These are phyloP conservation scores for Chloroceryle inda DNA, from an alignment of 2,797 vertebrate genomes.

Conservation along the genomic window DNA sequence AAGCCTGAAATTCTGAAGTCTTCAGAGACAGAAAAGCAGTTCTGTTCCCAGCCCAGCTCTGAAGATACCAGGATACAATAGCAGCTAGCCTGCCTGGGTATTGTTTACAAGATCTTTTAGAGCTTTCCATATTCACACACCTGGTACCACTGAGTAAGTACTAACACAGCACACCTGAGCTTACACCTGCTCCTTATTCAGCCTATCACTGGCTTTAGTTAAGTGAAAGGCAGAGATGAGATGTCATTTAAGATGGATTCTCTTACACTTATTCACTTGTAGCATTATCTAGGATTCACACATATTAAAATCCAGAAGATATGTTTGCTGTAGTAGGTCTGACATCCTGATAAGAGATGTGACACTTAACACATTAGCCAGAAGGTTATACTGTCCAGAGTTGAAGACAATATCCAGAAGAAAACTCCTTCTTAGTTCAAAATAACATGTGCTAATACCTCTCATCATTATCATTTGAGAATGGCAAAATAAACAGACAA, in stretches of 20 bases:
- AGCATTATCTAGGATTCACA: slow-evolving; percentile 23
- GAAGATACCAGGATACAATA: background rate
- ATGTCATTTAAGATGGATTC: slow-evolving; percentile 38
- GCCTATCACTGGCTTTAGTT: slow-evolving; percentile 25
- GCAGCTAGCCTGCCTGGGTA: background rate
- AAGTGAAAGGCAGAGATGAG: slow-evolving; percentile 48
- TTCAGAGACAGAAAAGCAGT: background rate
- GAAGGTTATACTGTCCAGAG: background rate
- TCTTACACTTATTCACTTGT: background rate
- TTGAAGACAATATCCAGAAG: background rate
- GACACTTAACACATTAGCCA: background rate
- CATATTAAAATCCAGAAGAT: background rate
- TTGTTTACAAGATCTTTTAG: background rate
- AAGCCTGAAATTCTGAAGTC: background rate
- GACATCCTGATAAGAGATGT: slow-evolving; percentile 12
- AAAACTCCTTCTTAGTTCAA: background rate
- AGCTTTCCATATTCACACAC: background rate
- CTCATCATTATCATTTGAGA: background rate
- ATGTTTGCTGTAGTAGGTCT: background rate
- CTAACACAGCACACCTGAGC: slow-evolving; percentile 26
- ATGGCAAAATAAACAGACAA: background rate
- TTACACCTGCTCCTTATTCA: slow-evolving; percentile 17
- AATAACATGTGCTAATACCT: background rate
- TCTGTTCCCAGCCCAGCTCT: background rate
- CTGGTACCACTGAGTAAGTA: background rate